phyloP scores from a whole-genome alignment of 2,113 vertebrate species.

The Xiphophorus hellerii region DNA sequence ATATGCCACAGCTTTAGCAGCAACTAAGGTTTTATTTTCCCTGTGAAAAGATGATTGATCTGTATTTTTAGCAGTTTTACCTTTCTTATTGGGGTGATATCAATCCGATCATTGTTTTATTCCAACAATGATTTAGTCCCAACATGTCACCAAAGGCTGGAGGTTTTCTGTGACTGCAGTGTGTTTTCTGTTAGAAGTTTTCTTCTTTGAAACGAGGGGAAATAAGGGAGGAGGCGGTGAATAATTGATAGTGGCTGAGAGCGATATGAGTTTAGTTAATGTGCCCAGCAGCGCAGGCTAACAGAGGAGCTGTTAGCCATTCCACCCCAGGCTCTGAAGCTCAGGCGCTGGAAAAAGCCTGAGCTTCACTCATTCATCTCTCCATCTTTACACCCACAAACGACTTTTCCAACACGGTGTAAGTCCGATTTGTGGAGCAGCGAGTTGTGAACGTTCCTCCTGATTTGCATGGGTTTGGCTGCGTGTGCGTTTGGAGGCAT shows the following conservation, averaged over 20 bases:
- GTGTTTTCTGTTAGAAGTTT: conserved; percentile 52
- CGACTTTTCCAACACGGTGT: conserved; percentile 5
- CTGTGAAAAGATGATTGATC: too few species aligned
- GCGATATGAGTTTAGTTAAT: conserved; percentile 87
- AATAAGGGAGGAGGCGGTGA: conserved; percentile 59
- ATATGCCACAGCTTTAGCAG: not conserved
- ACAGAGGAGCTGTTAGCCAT: conserved; percentile 79
- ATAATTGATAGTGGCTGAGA: conserved; percentile 85
- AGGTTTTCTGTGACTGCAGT: conserved; percentile 34
- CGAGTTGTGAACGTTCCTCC: conserved; percentile 14
- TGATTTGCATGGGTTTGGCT: conserved; percentile 59
- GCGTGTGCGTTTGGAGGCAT: conserved; percentile 58
- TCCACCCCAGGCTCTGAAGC: conserved; percentile 71
- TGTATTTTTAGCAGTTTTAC: too few species aligned
- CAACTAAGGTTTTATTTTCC: too few species aligned
- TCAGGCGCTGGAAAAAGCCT: conserved; percentile 47
- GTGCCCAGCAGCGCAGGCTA: conserved; percentile 82
- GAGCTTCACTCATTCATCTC: conserved; percentile 17
- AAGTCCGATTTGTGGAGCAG: conserved; percentile 27
- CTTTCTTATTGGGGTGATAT: not conserved
- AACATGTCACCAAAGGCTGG: conserved; percentile 38
- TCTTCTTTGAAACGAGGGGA: conserved; percentile 64
- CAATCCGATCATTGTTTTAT: conserved; percentile 30
- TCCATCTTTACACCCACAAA: not conserved
- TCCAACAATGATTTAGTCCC: conserved; percentile 23